These are phyloP conservation scores for Melanogrammus aeglefinus DNA, from an alignment of 2,797 vertebrate species.

Conservation along the genomic window DNA sequence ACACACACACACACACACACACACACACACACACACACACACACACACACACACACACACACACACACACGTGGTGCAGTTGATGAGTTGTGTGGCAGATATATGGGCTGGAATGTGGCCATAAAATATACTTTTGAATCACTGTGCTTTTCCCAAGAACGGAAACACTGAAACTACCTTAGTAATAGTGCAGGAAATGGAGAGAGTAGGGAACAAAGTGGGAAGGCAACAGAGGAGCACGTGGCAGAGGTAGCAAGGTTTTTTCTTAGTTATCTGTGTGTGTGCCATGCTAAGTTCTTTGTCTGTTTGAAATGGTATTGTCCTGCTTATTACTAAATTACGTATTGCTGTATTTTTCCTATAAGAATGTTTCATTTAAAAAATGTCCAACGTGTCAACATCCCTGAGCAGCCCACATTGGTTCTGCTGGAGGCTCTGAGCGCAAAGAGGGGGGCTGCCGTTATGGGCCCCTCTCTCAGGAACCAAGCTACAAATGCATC, in stretches of 20 bases:
- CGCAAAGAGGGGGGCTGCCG: too few relatives aligned
- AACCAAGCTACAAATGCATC: too few relatives aligned
- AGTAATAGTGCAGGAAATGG: constrained; percentile 20
- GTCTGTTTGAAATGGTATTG: neutral
- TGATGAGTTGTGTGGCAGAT: constrained; percentile 97
- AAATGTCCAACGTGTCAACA: neutral
- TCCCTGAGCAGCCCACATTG: neutral
- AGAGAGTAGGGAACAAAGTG: constrained; percentile 6
- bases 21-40: constrained; percentile 7
- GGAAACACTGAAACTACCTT: constrained; percentile 80
- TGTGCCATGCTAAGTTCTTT: neutral
- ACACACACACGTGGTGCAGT: constrained; percentile 29
- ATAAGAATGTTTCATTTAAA: too few relatives aligned
- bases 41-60: constrained; percentile 20
- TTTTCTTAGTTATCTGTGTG: neutral
- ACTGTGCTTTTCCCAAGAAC: constrained; percentile 78
- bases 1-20: neutral
- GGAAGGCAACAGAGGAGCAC: constrained; percentile 1
- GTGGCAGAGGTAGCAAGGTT: constrained; percentile 5
- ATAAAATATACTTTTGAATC: constrained; percentile 92
- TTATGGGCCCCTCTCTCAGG: too few relatives aligned
- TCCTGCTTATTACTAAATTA: neutral
- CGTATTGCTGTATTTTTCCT: neutral
- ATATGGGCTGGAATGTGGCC: constrained; percentile 92
- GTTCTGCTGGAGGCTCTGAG: neutral